Base-by-base conservation (phyloP, 2,888 invertebrate genomes). In the Resseliella maxima region DNA sequence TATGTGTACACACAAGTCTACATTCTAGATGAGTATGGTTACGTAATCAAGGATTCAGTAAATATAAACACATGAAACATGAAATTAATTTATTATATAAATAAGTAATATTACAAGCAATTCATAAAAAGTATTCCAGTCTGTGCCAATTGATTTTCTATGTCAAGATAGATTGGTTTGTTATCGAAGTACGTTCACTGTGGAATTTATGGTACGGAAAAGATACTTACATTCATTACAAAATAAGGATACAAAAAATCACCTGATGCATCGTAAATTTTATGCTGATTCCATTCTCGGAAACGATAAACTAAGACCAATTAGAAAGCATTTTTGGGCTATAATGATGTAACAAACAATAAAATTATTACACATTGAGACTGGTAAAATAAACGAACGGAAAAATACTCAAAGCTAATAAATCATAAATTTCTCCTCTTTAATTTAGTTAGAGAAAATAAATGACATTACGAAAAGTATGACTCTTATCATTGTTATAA, bases 211-310 rank as follows among this genome's bases (percentile, higher is more conserved):
- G 31, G 31, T 15, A 12, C 72, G 31, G n/a, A 72, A 72, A 15
- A 31, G 31, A 12, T 24, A 59, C 10, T 72, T 27, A 72, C 35
- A 72, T 72, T 5, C 24, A 59, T 12, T 59, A 24, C 15, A 59
- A 24, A 59, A 24, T n/a, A 24, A 8, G 6, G 15, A 15, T 72
- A 31, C 31, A 72, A 31, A 72, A 72, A 72, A 12, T 72, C 72
- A 72, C 72, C 72, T 72, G 72, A 72, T 72, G 31, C 72, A 72
- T 31, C 72, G 31, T 72, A 72, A 72, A 72, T 72, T 72, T 31
- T 72, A 72, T 31, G 15, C 15, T 2, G 59, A 24, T n/a, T 2
- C 2, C 24, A 59, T 15, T 24, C 72, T 0, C 72, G 72, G 72
- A 72, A 72, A 31, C 72, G n/a, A 31, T 35, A 2, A 72, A 31